Percentiles rank a stretch among this genome's conserved stretches.
These are phyloP conservation scores for Taphrorychus bicolor DNA, from an alignment of 2,888 invertebrate species.

Conservation along the genomic window DNA sequence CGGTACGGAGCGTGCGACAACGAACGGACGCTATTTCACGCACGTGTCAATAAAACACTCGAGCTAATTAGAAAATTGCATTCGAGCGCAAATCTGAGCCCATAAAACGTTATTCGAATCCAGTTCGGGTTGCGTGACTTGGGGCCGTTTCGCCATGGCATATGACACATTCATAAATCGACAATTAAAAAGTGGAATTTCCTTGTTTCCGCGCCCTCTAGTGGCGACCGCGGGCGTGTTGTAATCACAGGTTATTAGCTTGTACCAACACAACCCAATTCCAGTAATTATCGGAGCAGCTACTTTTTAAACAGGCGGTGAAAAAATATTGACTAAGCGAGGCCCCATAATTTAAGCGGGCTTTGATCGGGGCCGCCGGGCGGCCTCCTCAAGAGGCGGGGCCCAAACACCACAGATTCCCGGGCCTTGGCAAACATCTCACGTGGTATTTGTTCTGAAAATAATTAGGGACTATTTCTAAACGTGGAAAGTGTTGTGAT, in stretches of 20 bases:
- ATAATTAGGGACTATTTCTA: too few relatives aligned
- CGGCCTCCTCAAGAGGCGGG: not conserved
- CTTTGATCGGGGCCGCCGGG: not conserved
- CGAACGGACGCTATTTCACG: constrained; percentile 14
- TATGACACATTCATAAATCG: constrained; percentile 26
- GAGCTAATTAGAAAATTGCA: constrained; percentile 38
- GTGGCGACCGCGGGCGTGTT: not conserved
- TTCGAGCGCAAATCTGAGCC: constrained; percentile 18
- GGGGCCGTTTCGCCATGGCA: constrained; percentile 16
- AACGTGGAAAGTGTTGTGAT: too few relatives aligned
- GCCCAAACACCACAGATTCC: too few relatives aligned
- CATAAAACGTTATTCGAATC: too few relatives aligned
- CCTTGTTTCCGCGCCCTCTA: not conserved
- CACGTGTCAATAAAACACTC: constrained; percentile 24
- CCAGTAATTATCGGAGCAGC: constrained; percentile 14
- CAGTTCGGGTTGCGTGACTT: constrained; percentile 31
- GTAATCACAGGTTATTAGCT: constrained; percentile 18
- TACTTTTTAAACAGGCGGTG: constrained; percentile 18
- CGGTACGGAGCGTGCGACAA: too few relatives aligned
- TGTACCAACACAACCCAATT: constrained; percentile 29
- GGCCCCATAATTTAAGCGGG: constrained; percentile 31
- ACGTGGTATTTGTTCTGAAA: not conserved
- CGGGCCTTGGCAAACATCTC: not conserved
- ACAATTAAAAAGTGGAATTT: constrained; percentile 7
- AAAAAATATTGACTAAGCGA: constrained; percentile 34